Conservation (phyloP, 2,888 invertebrate species). For the Auanema sp. region DNA sequence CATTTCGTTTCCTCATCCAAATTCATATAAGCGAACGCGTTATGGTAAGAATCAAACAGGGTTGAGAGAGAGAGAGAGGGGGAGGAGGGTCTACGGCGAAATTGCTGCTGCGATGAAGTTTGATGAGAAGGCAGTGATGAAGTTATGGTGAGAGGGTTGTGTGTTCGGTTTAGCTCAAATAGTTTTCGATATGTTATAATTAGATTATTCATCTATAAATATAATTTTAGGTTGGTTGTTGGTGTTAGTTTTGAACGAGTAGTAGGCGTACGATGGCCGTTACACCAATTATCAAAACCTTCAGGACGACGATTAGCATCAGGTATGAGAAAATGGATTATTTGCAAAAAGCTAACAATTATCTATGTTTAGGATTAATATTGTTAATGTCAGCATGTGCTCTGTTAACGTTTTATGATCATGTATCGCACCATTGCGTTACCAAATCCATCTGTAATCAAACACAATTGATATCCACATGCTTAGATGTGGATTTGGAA, state of each 20-base stretch:
- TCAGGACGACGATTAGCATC: constrained; percentile 21
- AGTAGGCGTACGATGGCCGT: constrained; percentile 55
- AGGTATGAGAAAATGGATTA: constrained; percentile 20
- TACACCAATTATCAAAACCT: constrained; percentile 37
- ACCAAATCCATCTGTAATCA: constrained; percentile 51
- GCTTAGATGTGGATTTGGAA: constrained; percentile 43
- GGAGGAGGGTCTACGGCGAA: too few species aligned
- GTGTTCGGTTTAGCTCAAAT: neutral
- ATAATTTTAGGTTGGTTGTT: constrained; percentile 48
- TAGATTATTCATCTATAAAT: neutral
- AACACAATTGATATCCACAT: constrained; percentile 50
- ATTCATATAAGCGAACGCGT: too few species aligned
- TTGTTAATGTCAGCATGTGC: constrained; percentile 36
- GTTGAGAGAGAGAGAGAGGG: too few species aligned
- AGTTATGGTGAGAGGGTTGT: neutral
- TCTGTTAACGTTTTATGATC: constrained; percentile 51
- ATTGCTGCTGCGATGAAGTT: too few species aligned
- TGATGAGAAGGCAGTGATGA: too few species aligned
- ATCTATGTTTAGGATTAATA: constrained; percentile 23
- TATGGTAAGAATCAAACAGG: too few species aligned
- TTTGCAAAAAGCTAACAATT: neutral
- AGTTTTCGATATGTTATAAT: neutral
- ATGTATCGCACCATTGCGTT: constrained; percentile 52
- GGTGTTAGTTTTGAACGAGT: constrained; percentile 57
- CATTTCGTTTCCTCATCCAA: too few species aligned